Base-by-base conservation (phyloP, 2,888 invertebrate species). In the Temnothorax unifasciatus region DNA sequence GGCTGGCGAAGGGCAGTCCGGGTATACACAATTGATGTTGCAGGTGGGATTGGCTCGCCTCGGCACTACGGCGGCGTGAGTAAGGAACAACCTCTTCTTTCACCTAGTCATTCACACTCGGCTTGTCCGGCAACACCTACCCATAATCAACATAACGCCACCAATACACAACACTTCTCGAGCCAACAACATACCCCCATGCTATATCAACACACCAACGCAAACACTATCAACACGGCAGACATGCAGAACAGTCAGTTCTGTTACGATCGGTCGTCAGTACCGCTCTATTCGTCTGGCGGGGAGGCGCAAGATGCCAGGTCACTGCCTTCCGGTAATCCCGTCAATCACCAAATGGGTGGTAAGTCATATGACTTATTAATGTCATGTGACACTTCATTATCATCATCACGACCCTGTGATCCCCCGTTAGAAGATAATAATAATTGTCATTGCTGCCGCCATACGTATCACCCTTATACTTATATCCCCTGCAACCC, bases 31-130 rank as follows among this genome's bases (percentile, higher is more conserved):
- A 76, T 90, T 91, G 86, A 93, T 96, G 95, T 96, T 96, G 92
- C 96, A 96, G 96, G 96, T 96, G 96, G 96, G 94, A 95, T 96
- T 94, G 95, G 96, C 93, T 96, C 96, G 92, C 96, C 96, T 94
- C 95, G 96, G 94, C 95, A 96, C 93, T 96, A 96, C 93, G 95
- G 95, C 93, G 95, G 95, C 94, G 94, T 95, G 90, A 94, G 92
- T 92, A 94, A 94, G 93, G 94, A 95, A 92, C 93, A 94, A 92
- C 93, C 95, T 89, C 91, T 94, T 90, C 92, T 96, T 94, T 95
- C 96, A 96, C 94, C 95, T 96, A 93, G 96, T 96, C 95, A 96
- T 96, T 95, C 96, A 96, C 93, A 95, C 95, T 95, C 95, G 95
- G 92, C 95, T 94, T 93, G 92, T 83, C 87, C 92, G 21, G 92